phyloP scores from a whole-genome alignment of 2,113 vertebrate species.

The Eclectus roratus region DNA sequence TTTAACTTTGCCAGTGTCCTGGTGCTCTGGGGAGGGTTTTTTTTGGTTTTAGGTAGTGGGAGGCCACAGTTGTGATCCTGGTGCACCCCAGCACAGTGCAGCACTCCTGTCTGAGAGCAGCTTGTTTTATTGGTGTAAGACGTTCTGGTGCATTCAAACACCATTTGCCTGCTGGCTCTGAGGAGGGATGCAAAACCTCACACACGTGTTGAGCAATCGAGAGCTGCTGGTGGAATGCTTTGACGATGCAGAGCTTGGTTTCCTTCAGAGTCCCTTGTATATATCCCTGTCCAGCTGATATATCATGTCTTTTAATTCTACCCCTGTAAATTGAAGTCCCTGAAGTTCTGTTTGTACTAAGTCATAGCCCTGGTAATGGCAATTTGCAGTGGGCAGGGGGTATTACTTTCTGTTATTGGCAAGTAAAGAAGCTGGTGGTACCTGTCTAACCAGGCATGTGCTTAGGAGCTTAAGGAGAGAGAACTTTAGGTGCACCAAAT shows the following conservation, averaged over 20 bases:
- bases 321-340: background rate
- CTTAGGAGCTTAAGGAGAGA: background rate
- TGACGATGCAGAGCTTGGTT: background rate
- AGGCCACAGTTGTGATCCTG: accelerated
- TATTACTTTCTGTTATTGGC: background rate
- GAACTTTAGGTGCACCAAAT: background rate
- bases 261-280: background rate
- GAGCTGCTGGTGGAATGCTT: background rate
- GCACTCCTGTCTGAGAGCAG: background rate
- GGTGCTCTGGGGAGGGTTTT: too few relatives aligned
- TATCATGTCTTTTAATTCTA: background rate
- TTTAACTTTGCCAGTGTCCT: background rate
- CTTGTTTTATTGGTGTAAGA: background rate
- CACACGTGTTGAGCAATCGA: background rate
- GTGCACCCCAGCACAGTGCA: background rate
- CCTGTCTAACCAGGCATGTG: background rate
- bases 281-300: background rate
- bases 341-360: background rate
- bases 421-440: background rate
- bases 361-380: background rate
- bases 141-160: background rate
- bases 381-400: background rate
- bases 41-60: too few relatives aligned
- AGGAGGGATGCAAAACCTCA: background rate
- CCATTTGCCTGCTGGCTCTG: background rate